Evolutionary conservation across 2,888 invertebrate species (phyloP).

Genomic region (Ellobium chinense): DNA sequence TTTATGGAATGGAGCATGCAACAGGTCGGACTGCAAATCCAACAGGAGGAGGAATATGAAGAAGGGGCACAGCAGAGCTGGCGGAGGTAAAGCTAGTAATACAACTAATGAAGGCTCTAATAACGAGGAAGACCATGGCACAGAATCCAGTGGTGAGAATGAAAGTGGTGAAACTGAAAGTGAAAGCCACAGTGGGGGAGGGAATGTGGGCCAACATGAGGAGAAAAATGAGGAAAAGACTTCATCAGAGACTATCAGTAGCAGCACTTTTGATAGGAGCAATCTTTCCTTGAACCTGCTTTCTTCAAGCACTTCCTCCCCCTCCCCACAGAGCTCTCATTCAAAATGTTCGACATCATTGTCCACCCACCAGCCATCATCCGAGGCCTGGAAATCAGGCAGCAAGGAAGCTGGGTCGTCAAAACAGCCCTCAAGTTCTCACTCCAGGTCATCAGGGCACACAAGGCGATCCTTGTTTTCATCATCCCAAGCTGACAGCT

Average conservation of each 20-base stretch:
- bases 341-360: neutral
- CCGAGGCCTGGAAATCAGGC: neutral
- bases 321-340: neutral
- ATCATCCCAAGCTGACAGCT: constrained; percentile 23
- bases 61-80: constrained; percentile 12
- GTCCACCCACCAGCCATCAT: neutral
- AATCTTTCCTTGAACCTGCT: too few species aligned
- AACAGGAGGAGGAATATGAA: constrained; percentile 44
- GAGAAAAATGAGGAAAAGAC: neutral
- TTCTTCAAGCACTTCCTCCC: neutral
- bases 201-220: neutral
- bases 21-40: constrained; percentile 41
- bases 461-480: neutral
- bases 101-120: neutral
- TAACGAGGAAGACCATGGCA: neutral
- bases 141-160: neutral
- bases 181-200: neutral
- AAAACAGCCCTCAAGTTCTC: neutral
- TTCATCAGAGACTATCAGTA: too few species aligned
- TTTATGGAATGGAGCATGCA: constrained; percentile 46
- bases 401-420: neutral
- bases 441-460: neutral
- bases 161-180: neutral
- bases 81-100: neutral
- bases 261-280: too few species aligned